A percentile compares a stretch with the other conserved stretches of the same genome.
Conservation (phyloP, 2,797 vertebrate species). For the Philypnodon macrostomus region DNA sequence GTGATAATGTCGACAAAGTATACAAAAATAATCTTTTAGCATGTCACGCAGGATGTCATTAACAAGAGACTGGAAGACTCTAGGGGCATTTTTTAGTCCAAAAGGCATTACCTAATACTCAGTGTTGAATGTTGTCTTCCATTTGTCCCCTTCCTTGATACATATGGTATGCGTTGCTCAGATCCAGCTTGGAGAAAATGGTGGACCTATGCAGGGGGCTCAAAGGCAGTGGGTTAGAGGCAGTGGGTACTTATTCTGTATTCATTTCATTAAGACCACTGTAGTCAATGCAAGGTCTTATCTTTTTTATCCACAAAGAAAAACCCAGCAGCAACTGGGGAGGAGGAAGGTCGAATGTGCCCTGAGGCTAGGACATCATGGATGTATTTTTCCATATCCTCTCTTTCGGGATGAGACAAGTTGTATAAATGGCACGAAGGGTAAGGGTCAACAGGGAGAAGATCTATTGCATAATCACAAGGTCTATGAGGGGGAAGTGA, state of each 20-base stretch:
- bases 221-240: too few relatives aligned
- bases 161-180: background rate
- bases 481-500: background rate
- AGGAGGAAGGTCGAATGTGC: background rate
- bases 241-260: background rate
- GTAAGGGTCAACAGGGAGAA: background rate
- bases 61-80: background rate
- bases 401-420: background rate
- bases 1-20: too few relatives aligned
- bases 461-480: background rate
- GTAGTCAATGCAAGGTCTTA: background rate
- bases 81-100: too few relatives aligned
- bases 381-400: background rate
- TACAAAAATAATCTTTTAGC: background rate
- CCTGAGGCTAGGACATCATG: background rate
- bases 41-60: background rate
- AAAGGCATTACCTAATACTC: slow-evolving; percentile 1
- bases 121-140: background rate
- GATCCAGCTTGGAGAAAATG: background rate
- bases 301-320: slow-evolving; percentile 1
- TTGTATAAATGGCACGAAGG: background rate
- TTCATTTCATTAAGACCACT: background rate
- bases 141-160: background rate
- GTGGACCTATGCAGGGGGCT: too few relatives aligned
- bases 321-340: background rate